Evolutionary conservation across 2,888 invertebrate species (phyloP).

Genomic region (Cordylochernes scorpioides): DNA sequence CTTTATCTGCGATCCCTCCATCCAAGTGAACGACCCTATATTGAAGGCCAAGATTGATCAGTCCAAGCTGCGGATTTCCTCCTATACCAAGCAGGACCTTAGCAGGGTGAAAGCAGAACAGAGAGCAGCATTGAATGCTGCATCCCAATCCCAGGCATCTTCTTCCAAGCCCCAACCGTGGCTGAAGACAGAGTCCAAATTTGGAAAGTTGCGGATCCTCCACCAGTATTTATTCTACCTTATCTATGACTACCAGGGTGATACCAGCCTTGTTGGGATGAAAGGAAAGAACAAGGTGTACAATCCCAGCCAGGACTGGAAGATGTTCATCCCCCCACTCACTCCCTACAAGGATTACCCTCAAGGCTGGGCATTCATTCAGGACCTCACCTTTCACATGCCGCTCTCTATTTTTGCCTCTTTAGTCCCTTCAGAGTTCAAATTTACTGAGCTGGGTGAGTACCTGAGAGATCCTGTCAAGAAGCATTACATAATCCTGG

Average conservation of each 20-base stretch:
- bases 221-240: slow-evolving; percentile 43
- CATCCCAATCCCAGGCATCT: no score
- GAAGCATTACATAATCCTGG: slow-evolving; percentile 34
- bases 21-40: slow-evolving; percentile 21
- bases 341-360: slow-evolving; percentile 26
- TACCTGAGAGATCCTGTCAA: slow-evolving; percentile 37
- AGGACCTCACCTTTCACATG: slow-evolving; percentile 38
- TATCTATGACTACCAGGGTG: slow-evolving; percentile 30
- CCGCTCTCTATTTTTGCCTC: slow-evolving; percentile 42
- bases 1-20: slow-evolving; percentile 28
- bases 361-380: slow-evolving; percentile 38
- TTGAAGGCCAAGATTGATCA: slow-evolving; percentile 34
- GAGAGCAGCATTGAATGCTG: no score
- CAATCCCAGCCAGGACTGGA: slow-evolving; percentile 31
- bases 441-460: slow-evolving; percentile 30
- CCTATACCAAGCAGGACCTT: no score
- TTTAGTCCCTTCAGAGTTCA: slow-evolving; percentile 32
- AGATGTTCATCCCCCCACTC: slow-evolving; percentile 41
- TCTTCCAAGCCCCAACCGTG: no score
- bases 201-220: no score
- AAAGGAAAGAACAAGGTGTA: slow-evolving; percentile 16
- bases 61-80: no score
- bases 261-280: slow-evolving; percentile 7
- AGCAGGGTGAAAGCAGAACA: no score
- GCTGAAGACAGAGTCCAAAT: no score